Conservation (phyloP, 1,140 invertebrate species). For the Phortica variegata region DNA sequence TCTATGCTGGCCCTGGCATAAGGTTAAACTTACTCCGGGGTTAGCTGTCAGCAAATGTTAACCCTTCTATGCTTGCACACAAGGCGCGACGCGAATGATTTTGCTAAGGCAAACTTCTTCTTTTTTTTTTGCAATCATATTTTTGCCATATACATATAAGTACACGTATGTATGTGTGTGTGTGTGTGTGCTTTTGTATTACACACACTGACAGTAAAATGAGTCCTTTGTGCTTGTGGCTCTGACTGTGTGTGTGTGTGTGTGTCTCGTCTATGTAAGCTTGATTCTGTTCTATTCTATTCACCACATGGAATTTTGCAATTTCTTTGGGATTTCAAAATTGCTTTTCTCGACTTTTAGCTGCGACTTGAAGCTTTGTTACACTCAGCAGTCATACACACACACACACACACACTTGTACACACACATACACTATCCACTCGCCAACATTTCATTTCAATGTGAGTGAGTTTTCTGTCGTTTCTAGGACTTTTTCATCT, state of each 20-base stretch:
- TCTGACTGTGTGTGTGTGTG: background rate
- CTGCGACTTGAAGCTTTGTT: slow-evolving; percentile 22
- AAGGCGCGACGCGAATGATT: no score
- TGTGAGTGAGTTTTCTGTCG: slow-evolving; percentile 33
- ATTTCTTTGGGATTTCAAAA: slow-evolving; percentile 54
- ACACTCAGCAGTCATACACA: slow-evolving; percentile 5
- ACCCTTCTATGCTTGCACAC: no score
- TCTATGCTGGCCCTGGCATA: no score
- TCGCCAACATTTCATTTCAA: slow-evolving; percentile 22
- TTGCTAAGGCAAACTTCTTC: no score
- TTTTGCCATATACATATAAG: slow-evolving; percentile 25
- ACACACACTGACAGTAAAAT: no score
- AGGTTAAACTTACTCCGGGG: no score
- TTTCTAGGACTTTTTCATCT: slow-evolving; percentile 18
- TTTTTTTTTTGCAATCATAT: no score
- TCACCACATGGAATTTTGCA: slow-evolving; percentile 49
- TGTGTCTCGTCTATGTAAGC: slow-evolving; percentile 15
- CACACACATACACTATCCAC: slow-evolving; percentile 8
- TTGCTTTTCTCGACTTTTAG: slow-evolving; percentile 50
- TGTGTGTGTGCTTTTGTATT: slow-evolving; percentile 19
- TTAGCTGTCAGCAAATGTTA: no score
- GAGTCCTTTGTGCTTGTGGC: no score
- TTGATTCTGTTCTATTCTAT: slow-evolving; percentile 22
- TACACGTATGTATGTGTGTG: slow-evolving; percentile 12
- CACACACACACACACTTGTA: slow-evolving; percentile 2